Evolutionary conservation across 1,140 invertebrate species (phyloP), one percentile per base, ranked within the genome.

Genomic region (Colletes gigas): DNA sequence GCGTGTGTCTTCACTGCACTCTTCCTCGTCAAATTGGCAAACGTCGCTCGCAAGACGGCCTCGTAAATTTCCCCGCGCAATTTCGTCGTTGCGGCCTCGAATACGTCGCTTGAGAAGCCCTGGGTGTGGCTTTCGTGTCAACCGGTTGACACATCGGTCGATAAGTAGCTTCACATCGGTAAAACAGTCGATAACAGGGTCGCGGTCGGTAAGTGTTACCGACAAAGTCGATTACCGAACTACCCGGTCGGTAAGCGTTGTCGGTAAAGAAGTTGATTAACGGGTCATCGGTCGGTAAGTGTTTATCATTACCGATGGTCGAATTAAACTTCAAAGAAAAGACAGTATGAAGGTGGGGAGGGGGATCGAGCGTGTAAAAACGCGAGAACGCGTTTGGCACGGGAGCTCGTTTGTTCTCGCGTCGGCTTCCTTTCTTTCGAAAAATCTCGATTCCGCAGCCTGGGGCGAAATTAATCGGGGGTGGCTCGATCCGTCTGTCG

Each of bases 1-100:
- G 62, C 77, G 71, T 67, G 77, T 81, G 44, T 39, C 80, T 30
- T 65, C 41, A 39, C 66, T 76, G 76, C 79, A 79, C 71, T 74
- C 71, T 77, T 82, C 55, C 73, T 76, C 83, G 82, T 85, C 77
- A 84, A 84, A 85, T 85, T 85, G 83, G 82, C 83, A 84, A 69
- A 83, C 77, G 66, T 74, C 59, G 70, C 52, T 14, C 59, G 21
- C 21, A 67, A 62, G 78, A 50, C 68, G 54, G 59, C 19, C 7
- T 67, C 77, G 82, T 84, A 78, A 71, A 81, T 81, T 79, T 81
- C 67, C 17, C 19, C 50, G n/a, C 39, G 71, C 69, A 80, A 78
- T 78, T 78, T 78, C 68, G 47, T 14, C 17, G 67, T 21, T 9
- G 68, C 67, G 44, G 17, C 10, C 17, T 60, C 8, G 19, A 41